Conservation (phyloP, 2,888 invertebrate species). For the Lomographa bimaculata region DNA sequence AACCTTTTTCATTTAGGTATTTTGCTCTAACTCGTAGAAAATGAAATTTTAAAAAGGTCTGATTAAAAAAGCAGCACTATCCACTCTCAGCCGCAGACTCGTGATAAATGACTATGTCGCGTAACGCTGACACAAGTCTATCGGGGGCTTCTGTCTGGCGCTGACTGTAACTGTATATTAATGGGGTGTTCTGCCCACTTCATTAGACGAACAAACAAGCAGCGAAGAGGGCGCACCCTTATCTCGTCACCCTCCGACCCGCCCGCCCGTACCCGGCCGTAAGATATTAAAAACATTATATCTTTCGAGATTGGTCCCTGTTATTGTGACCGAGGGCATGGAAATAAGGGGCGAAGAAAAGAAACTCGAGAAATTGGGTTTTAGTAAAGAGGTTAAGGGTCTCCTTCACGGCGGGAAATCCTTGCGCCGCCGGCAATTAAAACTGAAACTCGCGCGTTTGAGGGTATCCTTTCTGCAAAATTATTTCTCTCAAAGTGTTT, state of each 20-base stretch:
- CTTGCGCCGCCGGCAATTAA: conserved; percentile 31
- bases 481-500: conserved; percentile 18
- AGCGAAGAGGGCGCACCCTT: conserved; percentile 57
- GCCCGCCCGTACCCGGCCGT: conserved; percentile 38
- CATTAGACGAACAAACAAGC: conserved; percentile 77
- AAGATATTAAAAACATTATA: conserved; percentile 45
- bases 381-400: conserved; percentile 36
- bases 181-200: conserved; percentile 69
- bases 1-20: conserved; percentile 1
- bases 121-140: conserved; percentile 37
- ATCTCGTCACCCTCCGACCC: conserved; percentile 66
- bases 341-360: conserved; percentile 38
- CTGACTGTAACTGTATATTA: conserved; percentile 67
- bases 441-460: conserved; percentile 21
- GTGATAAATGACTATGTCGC: conserved; percentile 33
- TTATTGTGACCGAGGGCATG: conserved; percentile 43
- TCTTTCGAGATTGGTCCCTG: conserved; percentile 37
- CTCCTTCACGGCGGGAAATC: conserved; percentile 29
- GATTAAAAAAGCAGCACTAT: conserved; percentile 1
- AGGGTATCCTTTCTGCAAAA: conserved; percentile 21
- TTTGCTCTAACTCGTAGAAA: background rate
- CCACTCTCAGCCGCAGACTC: conserved; percentile 25
- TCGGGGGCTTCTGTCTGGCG: conserved; percentile 42
- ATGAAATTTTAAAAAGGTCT: background rate
- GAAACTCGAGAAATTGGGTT: conserved; percentile 38